A percentile compares a stretch with the other conserved stretches of the same genome.
phyloP scores from a whole-genome alignment of 2,113 vertebrate genomes.

The Asarcornis scutulata region DNA sequence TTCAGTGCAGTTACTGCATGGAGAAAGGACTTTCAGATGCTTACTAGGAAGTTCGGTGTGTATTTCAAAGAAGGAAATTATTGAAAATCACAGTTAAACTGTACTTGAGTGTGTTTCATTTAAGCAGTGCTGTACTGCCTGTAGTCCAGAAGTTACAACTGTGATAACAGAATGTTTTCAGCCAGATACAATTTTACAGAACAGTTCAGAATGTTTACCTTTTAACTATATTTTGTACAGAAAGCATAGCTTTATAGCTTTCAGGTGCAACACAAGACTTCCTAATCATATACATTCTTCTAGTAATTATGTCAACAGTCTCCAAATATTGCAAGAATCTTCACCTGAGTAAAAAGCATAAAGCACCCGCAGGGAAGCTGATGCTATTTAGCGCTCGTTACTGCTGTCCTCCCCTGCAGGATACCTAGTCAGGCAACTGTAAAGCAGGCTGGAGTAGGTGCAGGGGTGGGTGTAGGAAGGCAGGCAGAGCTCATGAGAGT shows the following conservation, averaged over 20 bases:
- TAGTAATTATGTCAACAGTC: neutral
- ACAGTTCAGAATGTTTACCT: neutral
- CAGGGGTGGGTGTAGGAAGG: too few species aligned
- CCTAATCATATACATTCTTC: neutral
- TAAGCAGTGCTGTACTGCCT: neutral
- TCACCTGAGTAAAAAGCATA: neutral
- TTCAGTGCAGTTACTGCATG: neutral
- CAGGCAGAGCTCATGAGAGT: neutral
- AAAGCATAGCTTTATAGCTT: neutral
- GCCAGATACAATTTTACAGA: neutral
- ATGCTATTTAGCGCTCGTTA: neutral
- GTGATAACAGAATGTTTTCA: neutral
- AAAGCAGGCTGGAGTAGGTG: neutral
- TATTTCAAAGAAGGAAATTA: neutral
- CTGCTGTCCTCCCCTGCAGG: neutral
- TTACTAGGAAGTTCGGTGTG: neutral
- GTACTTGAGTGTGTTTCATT: neutral
- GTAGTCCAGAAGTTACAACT: neutral
- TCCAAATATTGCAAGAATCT: neutral
- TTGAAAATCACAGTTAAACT: neutral
- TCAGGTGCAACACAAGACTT: neutral
- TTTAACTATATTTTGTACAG: neutral
- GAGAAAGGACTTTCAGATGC: neutral
- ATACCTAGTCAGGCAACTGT: rapidly evolving
- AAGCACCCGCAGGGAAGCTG: neutral